Percentiles rank a stretch among this genome's conserved stretches.
Evolutionary conservation across 2,113 vertebrate species (phyloP).

Genomic region (mouse (Mus musculus)): GRCm39 chr13:52870501-52871000

Average conservation of each 20-base stretch:
- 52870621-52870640: no score
- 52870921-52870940: no score
- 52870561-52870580: background rate
- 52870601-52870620: background rate
- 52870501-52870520: background rate
- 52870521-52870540: background rate
- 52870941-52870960: no score
- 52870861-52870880: background rate
- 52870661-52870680: background rate
- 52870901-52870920: background rate
- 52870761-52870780: background rate
- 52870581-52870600: no score
- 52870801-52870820: background rate
- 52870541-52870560: background rate
- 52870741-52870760: background rate
- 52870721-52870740: background rate
- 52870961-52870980: no score
- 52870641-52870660: background rate
- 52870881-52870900: background rate
- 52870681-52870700: no score
- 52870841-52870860: background rate
- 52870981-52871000: no score
- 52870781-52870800: background rate
- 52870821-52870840: background rate
- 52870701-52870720: rapidly evolving